Evolutionary conservation across 2,113 vertebrate species (phyloP), one percentile per base, ranked within the genome.

Genomic region (Dunckerocampus dactyliophorus): DNA sequence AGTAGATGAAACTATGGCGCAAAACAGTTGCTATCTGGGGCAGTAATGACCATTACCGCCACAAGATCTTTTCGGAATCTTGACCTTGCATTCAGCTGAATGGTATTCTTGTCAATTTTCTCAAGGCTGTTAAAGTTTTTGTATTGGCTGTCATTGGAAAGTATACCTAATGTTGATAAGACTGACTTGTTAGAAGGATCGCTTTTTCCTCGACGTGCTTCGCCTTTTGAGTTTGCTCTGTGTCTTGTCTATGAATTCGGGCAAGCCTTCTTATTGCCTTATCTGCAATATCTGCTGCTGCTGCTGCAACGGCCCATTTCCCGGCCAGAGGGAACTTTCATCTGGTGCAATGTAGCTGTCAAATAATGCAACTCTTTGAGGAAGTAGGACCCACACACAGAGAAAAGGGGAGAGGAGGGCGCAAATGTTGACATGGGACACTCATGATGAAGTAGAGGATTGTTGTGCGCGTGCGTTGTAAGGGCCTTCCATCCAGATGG

Each of bases 401-500:
- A 42, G 34, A 21, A 46, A 13, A 22, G 62, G 50, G 47, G 52
- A 46, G 14, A 46, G 39, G 4, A 20, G 37, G 9, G 45, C 22
- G 3, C 49, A 9, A 11, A 15, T 19, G 48, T 51, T 47, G 56
- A 31, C 39, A 45, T 12, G 55, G 61, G 61, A 42, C 28, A 17
- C 59, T 63, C 67, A 63, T 62, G 47, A 69, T 69, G 71, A 74
- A 64, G 54, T 45, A 69, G 62, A 69, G 63, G 48, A 61, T 49
- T 54, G 63, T 65, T 19, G 22, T n/a, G 58, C 28, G 21, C 1
- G 19, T 28, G 15, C 24, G 21, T 47, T 16, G 24, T 47, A 11
- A 22, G 11, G 16, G 15, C 5, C 57, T 46, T 28, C 21, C 45
- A 59, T 81, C 79, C 90, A 89, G 87, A 84, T 90, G 87, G 82